Conservation (phyloP, 2,797 vertebrate species). For the Hephaestus fuliginosus region DNA sequence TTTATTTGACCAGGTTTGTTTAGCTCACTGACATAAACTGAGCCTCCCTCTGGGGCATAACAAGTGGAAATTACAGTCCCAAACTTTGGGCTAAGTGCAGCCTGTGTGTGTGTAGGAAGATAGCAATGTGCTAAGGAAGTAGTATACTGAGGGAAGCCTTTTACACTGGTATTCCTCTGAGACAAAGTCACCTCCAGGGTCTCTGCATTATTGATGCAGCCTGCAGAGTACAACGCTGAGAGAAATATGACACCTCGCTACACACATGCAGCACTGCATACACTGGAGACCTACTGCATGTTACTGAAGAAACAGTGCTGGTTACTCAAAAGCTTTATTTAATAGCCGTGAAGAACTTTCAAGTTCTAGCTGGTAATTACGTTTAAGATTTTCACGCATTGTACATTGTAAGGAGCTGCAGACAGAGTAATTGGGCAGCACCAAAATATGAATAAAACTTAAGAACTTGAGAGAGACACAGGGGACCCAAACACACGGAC, state of each 20-base stretch:
- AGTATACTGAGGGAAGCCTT: slow-evolving; percentile 7
- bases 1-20: slow-evolving; percentile 14
- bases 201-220: slow-evolving; percentile 72
- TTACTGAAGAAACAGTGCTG: slow-evolving; percentile 1
- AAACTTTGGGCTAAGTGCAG: slow-evolving; percentile 24
- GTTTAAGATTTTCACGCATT: slow-evolving; percentile 19
- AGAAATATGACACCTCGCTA: slow-evolving; percentile 62
- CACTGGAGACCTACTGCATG: slow-evolving; percentile 6
- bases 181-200: slow-evolving; percentile 67
- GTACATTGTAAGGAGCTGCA: slow-evolving; percentile 5
- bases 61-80: slow-evolving; percentile 7
- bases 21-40: slow-evolving; percentile 10
- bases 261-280: slow-evolving; percentile 30
- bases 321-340: background rate
- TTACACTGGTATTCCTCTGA: slow-evolving; percentile 44
- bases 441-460: slow-evolving; percentile 25
- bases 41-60: slow-evolving; percentile 11
- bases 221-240: slow-evolving; percentile 40
- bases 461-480: slow-evolving; percentile 5
- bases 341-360: background rate
- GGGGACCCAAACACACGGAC: background rate
- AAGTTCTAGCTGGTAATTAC: background rate
- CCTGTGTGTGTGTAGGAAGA: slow-evolving; percentile 11
- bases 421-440: slow-evolving; percentile 10
- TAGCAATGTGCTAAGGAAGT: slow-evolving; percentile 5